Base-by-base conservation (phyloP, 2,888 invertebrate species). In the Scotopteryx bipunctaria region DNA sequence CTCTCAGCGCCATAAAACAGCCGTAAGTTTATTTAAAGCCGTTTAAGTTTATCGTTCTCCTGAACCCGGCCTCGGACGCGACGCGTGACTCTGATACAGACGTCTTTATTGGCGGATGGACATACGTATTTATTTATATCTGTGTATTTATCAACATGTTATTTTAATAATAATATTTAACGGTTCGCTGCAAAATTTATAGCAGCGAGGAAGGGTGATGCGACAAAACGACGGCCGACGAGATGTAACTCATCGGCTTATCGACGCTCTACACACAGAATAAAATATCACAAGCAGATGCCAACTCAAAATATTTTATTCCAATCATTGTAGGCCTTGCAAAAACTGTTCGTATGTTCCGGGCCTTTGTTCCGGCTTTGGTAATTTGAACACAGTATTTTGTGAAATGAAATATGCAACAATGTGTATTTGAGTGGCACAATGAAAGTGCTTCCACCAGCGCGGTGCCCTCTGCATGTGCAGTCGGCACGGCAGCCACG, bases 31-130 rank as follows among this genome's bases (percentile, higher is more conserved):
- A 45, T 45, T 37, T 9, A 33, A 31, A 45, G 45, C 37, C 45
- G 14, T 45, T 45, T 8, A 13, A 31, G 36, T 45, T 14, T 36
- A 45, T 37, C 19, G 45, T 29, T 29, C 29, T 37, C 45, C 29
- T 37, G 45, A 29, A 37, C 27, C 13, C 14, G 5, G n/a, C n/a
- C n/a, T 33, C 15, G 6, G 23, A n/a, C 21, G 2, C 23, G 14
- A 19, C 11, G 23, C 16, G 44, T 13, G 35, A 25, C 44, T 44
- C 44, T 38, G 37, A 32, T 9, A 36, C 40, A 14, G n/a, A 17
- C 36, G 48, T 48, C 29, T 42, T 29, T 42, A 45, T 37, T n/a
- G 45, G 9, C 8, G 11, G 42, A 42, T 42, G 42, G n/a, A n/a
- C n/a, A n/a, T n/a, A n/a, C n/a, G n/a, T n/a, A n/a, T n/a, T n/a